Base-by-base conservation (phyloP, 2,888 invertebrate genomes). In the Linnaemya vulpina region DNA sequence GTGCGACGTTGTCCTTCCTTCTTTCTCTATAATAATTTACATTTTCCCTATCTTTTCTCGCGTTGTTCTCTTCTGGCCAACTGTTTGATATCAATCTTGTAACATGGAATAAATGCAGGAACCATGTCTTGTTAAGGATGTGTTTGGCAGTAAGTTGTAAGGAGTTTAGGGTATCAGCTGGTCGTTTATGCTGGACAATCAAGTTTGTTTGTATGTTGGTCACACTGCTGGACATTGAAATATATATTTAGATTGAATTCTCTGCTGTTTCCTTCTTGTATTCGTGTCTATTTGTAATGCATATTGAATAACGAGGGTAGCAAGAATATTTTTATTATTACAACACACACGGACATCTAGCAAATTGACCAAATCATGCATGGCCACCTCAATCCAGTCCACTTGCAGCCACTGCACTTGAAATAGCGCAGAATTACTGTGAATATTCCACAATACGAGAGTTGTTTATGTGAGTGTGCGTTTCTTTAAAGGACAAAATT, bases 81-180 rank as follows among this genome's bases (percentile, higher is more conserved):
- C 13, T 5, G 53, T 60, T 20, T 63, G 46, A 13, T 82, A 75
- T 70, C 70, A 82, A 55, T 53, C 55, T 63, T 81, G 81, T 75
- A 75, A 55, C 22, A 11, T 38, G 13, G 55, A 70, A 35, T 46
- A 63, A 63, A 62, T 62, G 63, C 75, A 81, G 67, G 55, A 81
- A 62, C 43, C 67, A 70, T 53, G 53, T 46, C 55, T 55, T 46
- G 71, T 79, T 73, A 73, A 73, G 71, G 30, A 46, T 53, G 63
- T 65, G n/a, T 79, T 65, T 79, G 71, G 46, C 46, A 71, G 71
- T 38, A 22, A 73, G 46, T 73, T 38, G 30, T 55, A 43, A 43
- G 58, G 68, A 77, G 38, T 30, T 60, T 60, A 40, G 53, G 10
- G 71, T 38, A 73, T 55, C 71, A 79, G 55, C 46, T 79, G 71